These are phyloP conservation scores for Streptopelia turtur DNA, from an alignment of 2,797 vertebrate species.

Conservation along the genomic window DNA sequence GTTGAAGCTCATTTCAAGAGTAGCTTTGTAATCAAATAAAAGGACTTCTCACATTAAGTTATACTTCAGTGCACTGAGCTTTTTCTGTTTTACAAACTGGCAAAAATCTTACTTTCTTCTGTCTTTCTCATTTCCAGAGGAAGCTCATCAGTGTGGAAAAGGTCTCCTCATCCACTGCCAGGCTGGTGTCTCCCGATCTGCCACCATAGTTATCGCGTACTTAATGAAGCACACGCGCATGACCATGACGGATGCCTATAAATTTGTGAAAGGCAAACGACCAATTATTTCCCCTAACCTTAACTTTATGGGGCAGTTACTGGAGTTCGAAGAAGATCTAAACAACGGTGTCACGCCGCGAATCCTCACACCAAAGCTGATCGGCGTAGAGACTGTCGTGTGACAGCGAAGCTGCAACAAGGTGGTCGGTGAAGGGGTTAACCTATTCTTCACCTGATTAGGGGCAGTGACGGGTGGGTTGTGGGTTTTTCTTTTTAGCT, in stretches of 20 bases:
- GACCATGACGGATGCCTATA: conserved; percentile 99
- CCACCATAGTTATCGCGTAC: conserved; percentile 98
- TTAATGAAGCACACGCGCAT: conserved; percentile 99
- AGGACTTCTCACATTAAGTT: background rate
- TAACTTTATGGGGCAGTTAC: conserved; percentile 99
- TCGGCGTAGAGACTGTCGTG: conserved; percentile 93
- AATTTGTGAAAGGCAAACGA: conserved; percentile 97
- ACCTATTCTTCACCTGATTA: conserved; percentile 35
- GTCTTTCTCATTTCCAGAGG: conserved; percentile 83
- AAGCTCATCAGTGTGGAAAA: conserved; percentile 95
- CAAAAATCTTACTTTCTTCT: background rate
- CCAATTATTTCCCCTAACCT: conserved; percentile 99
- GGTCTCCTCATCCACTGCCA: conserved; percentile 99
- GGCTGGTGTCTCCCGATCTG: conserved; percentile 96
- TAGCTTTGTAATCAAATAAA: background rate
- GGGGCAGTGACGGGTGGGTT: background rate
- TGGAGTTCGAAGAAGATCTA: conserved; percentile 98
- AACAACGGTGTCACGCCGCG: conserved; percentile 95
- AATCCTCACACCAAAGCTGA: conserved; percentile 96
- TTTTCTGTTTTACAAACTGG: background rate
- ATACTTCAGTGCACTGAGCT: background rate
- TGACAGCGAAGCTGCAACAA: conserved; percentile 50
- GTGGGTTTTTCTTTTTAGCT: conserved; percentile 35
- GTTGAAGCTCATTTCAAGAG: background rate
- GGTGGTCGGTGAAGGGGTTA: background rate